Percentiles rank a stretch among this genome's conserved stretches.
These are phyloP conservation scores for Nilaparvata lugens DNA, from an alignment of 1,140 invertebrate species.

Conservation along the genomic window DNA sequence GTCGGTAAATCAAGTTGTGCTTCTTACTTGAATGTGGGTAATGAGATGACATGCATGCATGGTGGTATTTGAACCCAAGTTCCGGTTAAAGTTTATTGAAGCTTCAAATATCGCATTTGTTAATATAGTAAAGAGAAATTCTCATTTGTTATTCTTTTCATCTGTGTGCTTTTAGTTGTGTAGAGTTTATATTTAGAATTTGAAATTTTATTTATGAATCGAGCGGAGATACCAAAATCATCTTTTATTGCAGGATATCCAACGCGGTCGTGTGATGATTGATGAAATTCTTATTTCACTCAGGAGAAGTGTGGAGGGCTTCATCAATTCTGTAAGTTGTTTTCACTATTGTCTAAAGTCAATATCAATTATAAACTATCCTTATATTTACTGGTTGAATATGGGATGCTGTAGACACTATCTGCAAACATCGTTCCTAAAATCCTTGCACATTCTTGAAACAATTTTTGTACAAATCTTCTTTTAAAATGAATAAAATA, in stretches of 20 bases:
- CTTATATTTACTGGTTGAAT: no score
- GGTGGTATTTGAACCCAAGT: no score
- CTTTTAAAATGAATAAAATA: neutral
- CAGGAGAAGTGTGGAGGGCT: slow-evolving; percentile 49
- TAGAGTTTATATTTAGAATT: neutral
- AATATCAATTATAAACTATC: no score
- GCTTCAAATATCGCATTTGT: no score
- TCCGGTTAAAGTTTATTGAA: no score
- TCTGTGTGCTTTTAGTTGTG: no score
- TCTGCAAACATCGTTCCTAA: neutral
- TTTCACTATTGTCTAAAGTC: neutral
- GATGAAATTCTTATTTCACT: slow-evolving; percentile 57
- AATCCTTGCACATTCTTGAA: neutral
- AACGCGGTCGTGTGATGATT: slow-evolving; percentile 55
- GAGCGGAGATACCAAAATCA: neutral
- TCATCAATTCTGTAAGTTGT: slow-evolving; percentile 52
- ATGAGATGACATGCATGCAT: no score
- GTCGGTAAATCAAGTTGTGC: no score
- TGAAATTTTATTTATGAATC: neutral
- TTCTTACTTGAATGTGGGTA: no score
- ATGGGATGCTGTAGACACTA: neutral
- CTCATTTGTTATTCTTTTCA: no score
- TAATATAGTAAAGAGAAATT: no score
- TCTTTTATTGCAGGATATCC: slow-evolving; percentile 42
- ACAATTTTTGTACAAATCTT: neutral